Base-by-base conservation (phyloP, 35 echinoderm and acorn worm species). In the Apostichopus japonicus region DNA sequence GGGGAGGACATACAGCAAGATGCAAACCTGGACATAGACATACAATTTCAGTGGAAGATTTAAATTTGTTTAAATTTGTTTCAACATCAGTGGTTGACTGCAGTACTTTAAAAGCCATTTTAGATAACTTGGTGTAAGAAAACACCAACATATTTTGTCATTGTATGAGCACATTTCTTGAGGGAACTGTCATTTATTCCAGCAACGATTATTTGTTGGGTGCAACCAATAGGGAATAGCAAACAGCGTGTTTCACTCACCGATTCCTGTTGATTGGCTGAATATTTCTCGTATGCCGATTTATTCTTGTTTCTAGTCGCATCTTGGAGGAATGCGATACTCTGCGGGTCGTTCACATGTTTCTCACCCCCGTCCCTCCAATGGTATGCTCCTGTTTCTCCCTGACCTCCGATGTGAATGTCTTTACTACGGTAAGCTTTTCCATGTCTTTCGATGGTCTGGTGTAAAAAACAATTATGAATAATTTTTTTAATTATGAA, bases 351-450 rank as follows among this genome's bases (percentile, higher is more conserved):
- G 65, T 99, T 99, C 79, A 99, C 83, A 75, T 99, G 97, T 87
- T 99, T 99, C 90, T 99, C 97, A 92, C 97, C 97, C 83, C 97
- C 97, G 79, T 91, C 86, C 77, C 97, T 95, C 97, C 97, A 99
- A 86, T 99, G 97, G 95, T 99, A 99, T 16, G 55, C 58, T 94
- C 97, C 97, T 59, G 93, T 78, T 77, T 99, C 95, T 8, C 93
- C 54, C 51, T 75, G 90, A 8, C 14, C 91, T 1, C 71, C 78
- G 14, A 92, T 93, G 77, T 98, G 94, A 56, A 92, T 91, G 71
- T 94, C 87, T 24, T 86, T 14, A 67, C 78, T 67, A 14, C 62
- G 52, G 55, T 93, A 99, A 6, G 97, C 97, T 5, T 92, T 77
- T 24, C 61, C n/a, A 80, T 99, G 97, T 19, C 97, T 84, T 67